Conservation (phyloP, 2,888 invertebrate genomes). For the Thyatira batis region DNA sequence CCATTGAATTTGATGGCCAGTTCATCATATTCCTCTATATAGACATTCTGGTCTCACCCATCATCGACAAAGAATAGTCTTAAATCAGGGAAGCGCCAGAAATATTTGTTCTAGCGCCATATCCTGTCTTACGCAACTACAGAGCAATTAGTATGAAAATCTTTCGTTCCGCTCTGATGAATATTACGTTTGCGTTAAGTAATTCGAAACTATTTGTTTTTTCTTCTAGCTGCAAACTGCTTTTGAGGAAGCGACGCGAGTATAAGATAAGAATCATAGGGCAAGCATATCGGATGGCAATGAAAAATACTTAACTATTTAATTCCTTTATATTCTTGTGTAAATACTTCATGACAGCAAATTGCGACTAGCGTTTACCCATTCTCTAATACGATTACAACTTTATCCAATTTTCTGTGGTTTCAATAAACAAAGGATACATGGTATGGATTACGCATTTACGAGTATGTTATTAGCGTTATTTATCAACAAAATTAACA, state of each 20-base stretch:
- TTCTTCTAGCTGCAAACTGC: slow-evolving; percentile 19
- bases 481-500: too few species aligned
- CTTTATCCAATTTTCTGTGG: background rate
- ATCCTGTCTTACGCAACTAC: slow-evolving; percentile 52
- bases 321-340: background rate
- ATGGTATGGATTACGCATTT: too few species aligned
- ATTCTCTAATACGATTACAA: background rate
- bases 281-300: background rate
- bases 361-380: background rate
- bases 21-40: background rate
- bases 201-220: slow-evolving; percentile 22
- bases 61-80: background rate
- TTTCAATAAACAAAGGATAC: background rate
- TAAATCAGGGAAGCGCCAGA: slow-evolving; percentile 37
- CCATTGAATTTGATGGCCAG: background rate
- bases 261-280: too few species aligned
- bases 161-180: slow-evolving; percentile 53
- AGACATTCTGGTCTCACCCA: background rate
- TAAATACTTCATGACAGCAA: background rate
- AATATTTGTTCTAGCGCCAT: slow-evolving; percentile 29
- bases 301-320: background rate
- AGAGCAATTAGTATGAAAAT: slow-evolving; percentile 65
- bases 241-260: background rate
- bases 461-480: too few species aligned
- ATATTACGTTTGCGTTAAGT: slow-evolving; percentile 38